Conservation (phyloP, 2,888 invertebrate species). For the Seladonia tumulorum region DNA sequence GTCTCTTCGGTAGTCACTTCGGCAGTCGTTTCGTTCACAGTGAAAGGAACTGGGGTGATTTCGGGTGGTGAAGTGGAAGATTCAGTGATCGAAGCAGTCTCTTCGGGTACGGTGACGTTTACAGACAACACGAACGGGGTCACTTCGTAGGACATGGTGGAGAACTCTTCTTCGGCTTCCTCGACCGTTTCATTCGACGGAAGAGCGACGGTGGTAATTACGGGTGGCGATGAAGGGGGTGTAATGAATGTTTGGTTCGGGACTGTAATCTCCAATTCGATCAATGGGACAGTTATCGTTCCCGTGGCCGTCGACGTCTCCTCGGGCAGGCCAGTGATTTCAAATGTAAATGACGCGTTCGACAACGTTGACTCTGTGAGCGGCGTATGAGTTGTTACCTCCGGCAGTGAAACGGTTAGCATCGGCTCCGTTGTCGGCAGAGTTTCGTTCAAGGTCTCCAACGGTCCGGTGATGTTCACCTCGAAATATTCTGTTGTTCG, state of each 20-base stretch:
- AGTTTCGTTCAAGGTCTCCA: not conserved
- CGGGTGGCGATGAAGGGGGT: not conserved
- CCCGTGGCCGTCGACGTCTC: not conserved
- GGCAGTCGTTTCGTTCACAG: not conserved
- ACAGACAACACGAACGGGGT: not conserved
- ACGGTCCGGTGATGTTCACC: not conserved
- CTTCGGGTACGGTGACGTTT: not conserved
- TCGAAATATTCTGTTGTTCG: not conserved
- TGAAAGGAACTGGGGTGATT: not conserved
- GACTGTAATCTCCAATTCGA: slow-evolving; percentile 6
- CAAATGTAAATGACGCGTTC: slow-evolving; percentile 2
- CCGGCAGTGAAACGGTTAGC: not conserved
- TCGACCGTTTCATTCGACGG: not conserved
- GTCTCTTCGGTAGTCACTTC: not conserved
- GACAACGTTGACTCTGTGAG: not conserved
- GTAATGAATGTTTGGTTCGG: slow-evolving; percentile 1
- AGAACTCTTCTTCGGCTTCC: not conserved
- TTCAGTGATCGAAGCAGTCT: not conserved
- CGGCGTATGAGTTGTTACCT: not conserved
- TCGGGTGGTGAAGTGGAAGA: not conserved
- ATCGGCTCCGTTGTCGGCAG: not conserved
- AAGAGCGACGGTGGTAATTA: not conserved
- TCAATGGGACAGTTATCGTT: not conserved
- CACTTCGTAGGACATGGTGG: not conserved
- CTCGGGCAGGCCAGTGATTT: not conserved